phyloP scores from a whole-genome alignment of 2,797 vertebrate species.

The Pangasius djambal region DNA sequence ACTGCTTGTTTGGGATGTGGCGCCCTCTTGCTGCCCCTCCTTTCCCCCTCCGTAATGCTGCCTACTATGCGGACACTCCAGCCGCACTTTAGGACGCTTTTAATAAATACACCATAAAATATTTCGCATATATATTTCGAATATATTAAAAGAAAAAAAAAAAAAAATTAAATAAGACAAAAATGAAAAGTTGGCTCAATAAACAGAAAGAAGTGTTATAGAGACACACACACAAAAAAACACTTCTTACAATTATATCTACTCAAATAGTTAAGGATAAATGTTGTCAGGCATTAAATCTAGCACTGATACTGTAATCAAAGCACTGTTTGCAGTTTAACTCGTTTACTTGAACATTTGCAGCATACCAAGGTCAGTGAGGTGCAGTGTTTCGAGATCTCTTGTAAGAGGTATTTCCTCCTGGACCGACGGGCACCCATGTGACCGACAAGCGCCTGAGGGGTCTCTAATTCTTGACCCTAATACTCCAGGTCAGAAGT shows the following conservation, averaged over 20 bases:
- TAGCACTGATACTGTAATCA: slow-evolving; percentile 82
- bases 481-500: slow-evolving; percentile 58
- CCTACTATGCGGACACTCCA: slow-evolving; percentile 71
- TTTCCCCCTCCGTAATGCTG: slow-evolving; percentile 67
- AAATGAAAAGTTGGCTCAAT: slow-evolving; percentile 79
- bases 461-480: slow-evolving; percentile 51
- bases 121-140: slow-evolving; percentile 77
- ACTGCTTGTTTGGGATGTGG: background rate
- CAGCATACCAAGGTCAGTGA: slow-evolving; percentile 94
- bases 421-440: slow-evolving; percentile 76
- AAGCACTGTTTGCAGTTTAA: slow-evolving; percentile 82
- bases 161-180: slow-evolving; percentile 83
- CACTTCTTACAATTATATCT: slow-evolving; percentile 74
- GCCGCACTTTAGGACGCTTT: slow-evolving; percentile 71
- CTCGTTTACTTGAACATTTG: slow-evolving; percentile 83
- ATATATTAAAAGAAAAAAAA: slow-evolving; percentile 67
- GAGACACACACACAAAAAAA: slow-evolving; percentile 66
- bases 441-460: slow-evolving; percentile 65
- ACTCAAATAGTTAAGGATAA: slow-evolving; percentile 83
- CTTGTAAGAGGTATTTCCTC: slow-evolving; percentile 71
- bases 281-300: slow-evolving; percentile 82
- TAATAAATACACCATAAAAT: slow-evolving; percentile 86
- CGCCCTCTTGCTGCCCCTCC: slow-evolving; percentile 45
- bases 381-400: slow-evolving; percentile 86
- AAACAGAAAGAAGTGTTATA: slow-evolving; percentile 81